Evolutionary conservation across 2,888 invertebrate genomes (phyloP).

Genomic region (Chaetogeoica ovagalla): DNA sequence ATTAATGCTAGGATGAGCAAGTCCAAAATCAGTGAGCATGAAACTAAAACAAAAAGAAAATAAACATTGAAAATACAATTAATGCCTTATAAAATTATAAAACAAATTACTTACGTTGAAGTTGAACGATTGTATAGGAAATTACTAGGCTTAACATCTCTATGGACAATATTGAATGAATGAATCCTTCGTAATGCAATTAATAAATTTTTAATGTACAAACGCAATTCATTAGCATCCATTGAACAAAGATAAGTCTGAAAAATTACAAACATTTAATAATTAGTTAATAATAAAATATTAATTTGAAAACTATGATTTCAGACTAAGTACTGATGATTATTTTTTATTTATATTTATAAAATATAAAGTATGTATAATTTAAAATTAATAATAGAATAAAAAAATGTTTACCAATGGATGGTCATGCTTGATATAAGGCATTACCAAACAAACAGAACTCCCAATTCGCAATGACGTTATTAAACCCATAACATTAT

Average conservation of each 20-base stretch:
- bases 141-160: constrained; percentile 90
- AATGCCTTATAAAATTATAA: neutral
- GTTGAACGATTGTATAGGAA: constrained; percentile 79
- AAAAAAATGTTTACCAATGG: constrained; percentile 66
- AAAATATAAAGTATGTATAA: too few species aligned
- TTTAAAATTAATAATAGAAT: neutral
- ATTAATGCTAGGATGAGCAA: constrained; percentile 70
- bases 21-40: constrained; percentile 84
- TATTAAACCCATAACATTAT: constrained; percentile 80
- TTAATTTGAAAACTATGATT: too few species aligned
- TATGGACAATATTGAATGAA: constrained; percentile 80
- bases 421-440: constrained; percentile 79
- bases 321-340: too few species aligned
- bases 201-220: constrained; percentile 80
- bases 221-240: constrained; percentile 70
- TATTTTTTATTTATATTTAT: too few species aligned
- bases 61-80: constrained; percentile 52
- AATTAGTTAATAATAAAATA: neutral
- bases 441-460: constrained; percentile 86
- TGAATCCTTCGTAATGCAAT: constrained; percentile 79
- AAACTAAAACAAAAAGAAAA: constrained; percentile 62
- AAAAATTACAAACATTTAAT: constrained; percentile 55
- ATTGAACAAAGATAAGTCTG: constrained; percentile 77
- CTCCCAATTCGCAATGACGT: constrained; percentile 76
- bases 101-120: constrained; percentile 62